phyloP scores from a whole-genome alignment of 2,797 vertebrate genomes.

The Cyprinodon diabolis region DNA sequence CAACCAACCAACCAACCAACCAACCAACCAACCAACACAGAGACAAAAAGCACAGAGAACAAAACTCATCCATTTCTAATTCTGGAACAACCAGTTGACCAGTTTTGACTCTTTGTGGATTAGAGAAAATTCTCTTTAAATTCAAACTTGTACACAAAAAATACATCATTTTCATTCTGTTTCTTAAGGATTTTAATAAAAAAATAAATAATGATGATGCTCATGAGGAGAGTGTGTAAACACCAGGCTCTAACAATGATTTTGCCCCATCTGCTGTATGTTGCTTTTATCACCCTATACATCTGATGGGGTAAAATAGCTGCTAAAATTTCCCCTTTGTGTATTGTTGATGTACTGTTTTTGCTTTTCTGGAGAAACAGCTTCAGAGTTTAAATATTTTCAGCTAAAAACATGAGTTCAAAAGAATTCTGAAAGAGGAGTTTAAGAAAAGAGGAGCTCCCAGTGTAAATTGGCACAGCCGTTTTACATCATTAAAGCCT shows the following conservation, averaged over 20 bases:
- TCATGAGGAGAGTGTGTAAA: constrained; percentile 1
- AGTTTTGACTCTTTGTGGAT: background rate
- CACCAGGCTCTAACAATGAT: background rate
- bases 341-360: no score
- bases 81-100: no score
- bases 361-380: background rate
- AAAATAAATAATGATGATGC: background rate
- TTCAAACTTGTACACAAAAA: background rate
- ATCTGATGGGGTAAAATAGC: background rate
- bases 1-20: no score
- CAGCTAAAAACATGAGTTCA: background rate
- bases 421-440: background rate
- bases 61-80: no score
- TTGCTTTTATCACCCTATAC: background rate
- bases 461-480: background rate
- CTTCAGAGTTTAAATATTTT: background rate
- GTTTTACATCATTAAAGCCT: background rate
- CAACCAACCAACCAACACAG: no score
- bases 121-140: background rate
- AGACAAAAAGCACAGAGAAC: no score
- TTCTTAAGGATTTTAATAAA: background rate
- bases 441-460: background rate
- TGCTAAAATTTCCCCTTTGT: background rate
- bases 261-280: background rate
- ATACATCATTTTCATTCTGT: background rate